Evolutionary conservation across 2,113 vertebrate genomes (phyloP), one percentile per base, ranked within the genome.

Genomic region (Calidris pygmaea): DNA sequence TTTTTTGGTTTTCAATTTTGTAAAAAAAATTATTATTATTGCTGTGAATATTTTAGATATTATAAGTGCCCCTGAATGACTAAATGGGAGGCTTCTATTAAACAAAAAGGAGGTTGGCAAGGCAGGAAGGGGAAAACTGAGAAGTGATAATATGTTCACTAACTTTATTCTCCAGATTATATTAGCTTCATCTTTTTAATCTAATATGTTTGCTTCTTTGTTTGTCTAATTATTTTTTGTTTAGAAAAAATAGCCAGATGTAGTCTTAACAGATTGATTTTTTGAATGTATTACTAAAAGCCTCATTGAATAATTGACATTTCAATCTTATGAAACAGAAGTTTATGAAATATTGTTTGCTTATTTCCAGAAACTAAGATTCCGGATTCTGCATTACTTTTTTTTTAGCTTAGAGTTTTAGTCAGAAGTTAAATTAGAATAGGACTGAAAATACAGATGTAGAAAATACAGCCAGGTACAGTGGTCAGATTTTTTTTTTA

Each of bases 261-360:
- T 48, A 70, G 70, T 85, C 89, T 97, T 94, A 94, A 74, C 53
- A 67, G 37, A 85, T 80, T 77, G 80, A 47, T 87, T 95, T 96
- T 86, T 60, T 5, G 15, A 89, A 91, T 72, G 19, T 16, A 68
- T 79, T 91, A 45, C 32, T 81, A 47, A 73, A 95, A 67, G 14
- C 26, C 39, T 67, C 19, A 81, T 21, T 87, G 74, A 74, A 82
- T 91, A 87, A 89, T 13, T 92, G 77, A 73, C 74, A 58, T 82
- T 94, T 95, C 70, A 85, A 45, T 95, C 60, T 74, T 32, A 29
- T 26, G 70, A 91, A 89, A 60, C 3, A 63, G 16, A 78, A 59
- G 8, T 68, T 89, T 81, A 41, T 87, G 8, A 87, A 91, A 75
- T 75, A 52, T 14, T 87, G 5, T 87, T 84, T 67, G 6, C 37